Evolutionary conservation across 2,888 invertebrate species (phyloP), one percentile per base, ranked within the genome.

Genomic region (Emmelina monodactyla): DNA sequence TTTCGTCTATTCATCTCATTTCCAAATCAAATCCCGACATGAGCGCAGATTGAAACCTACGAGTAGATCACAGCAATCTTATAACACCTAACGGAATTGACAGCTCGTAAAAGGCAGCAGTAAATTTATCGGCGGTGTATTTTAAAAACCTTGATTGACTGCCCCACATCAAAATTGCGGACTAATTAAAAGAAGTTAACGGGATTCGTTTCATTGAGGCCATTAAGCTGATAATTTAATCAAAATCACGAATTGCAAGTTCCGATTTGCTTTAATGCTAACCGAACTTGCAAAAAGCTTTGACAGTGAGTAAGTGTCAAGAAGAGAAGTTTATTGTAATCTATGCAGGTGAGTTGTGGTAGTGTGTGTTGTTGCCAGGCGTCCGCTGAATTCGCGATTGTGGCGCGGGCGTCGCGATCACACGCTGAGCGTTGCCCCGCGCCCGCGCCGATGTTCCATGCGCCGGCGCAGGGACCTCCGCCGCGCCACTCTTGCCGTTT

Each of bases 381-480:
- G 64, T 63, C 63, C 58, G 62, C 60, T 66, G 70, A 64, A 70
- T 73, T 75, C 62, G 75, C 76, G 67, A 73, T 71, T 70, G 75
- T 71, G 35, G 45, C 56, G 58, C 61, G 66, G 64, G 56, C 66
- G 63, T 65, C 60, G 52, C 68, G 72, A 72, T 76, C 76, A 75
- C 76, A 76, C 76, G 76, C 67, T 73, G 75, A 73, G 57, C 76
- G 62, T 76, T 76, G 76, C 75, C 76, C 75, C 64, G 31, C 32
- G 35, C 25, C 19, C 36, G 15, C 32, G 30, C 35, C 10, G 16
- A 32, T 15, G 13, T 14, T 14, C 28, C 39, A 15, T n/a, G 32
- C 45, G 53, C 49, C 49, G 29, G 32, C 37, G 36, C 41, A 29
- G 2, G n/a, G n/a, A n/a, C n/a, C n/a, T n/a, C 30, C 43, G 43